A percentile compares a stretch with the other conserved stretches of the same genome.
Evolutionary conservation across 1,140 invertebrate genomes (phyloP).

Genomic region (Neuroterus valhalla): DNA sequence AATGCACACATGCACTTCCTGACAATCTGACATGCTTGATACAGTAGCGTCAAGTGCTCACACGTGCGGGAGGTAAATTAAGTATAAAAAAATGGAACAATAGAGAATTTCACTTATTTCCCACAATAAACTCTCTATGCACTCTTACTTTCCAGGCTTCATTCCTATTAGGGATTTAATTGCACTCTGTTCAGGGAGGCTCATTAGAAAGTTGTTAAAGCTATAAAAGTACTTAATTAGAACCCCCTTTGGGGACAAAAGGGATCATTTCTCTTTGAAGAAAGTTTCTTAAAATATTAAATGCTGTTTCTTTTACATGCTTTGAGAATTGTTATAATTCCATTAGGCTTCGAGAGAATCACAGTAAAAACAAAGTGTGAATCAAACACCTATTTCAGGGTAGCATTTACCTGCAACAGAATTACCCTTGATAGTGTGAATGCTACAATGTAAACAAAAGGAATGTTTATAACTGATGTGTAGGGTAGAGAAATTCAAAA

Average conservation of each 20-base stretch:
- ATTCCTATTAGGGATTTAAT: slow-evolving; percentile 10
- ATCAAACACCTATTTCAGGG: no score
- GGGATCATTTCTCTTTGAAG: slow-evolving; percentile 1
- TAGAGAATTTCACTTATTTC: slow-evolving; percentile 25
- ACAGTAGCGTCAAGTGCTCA: neutral
- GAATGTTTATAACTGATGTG: no score
- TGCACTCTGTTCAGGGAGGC: slow-evolving; percentile 8
- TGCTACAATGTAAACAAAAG: no score
- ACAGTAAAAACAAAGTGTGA: no score
- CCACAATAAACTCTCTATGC: slow-evolving; percentile 8
- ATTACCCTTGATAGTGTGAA: no score
- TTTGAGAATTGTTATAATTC: neutral
- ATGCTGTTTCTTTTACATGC: neutral
- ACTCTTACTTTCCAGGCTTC: slow-evolving; percentile 22
- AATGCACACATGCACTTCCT: slow-evolving; percentile 21
- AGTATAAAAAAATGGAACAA: slow-evolving; percentile 18
- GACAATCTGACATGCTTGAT: neutral
- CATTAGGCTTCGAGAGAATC: no score
- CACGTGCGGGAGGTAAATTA: neutral
- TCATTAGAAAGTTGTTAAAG: slow-evolving; percentile 8
- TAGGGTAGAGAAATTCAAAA: no score
- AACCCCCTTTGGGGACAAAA: slow-evolving; percentile 9
- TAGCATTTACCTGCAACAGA: no score
- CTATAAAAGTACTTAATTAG: slow-evolving; percentile 22
- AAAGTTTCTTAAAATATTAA: slow-evolving; percentile 17